A percentile compares a stretch with the other conserved stretches of the same genome.
These are phyloP conservation scores for Neoascia interrupta DNA, from an alignment of 2,888 invertebrate species.

Conservation along the genomic window DNA sequence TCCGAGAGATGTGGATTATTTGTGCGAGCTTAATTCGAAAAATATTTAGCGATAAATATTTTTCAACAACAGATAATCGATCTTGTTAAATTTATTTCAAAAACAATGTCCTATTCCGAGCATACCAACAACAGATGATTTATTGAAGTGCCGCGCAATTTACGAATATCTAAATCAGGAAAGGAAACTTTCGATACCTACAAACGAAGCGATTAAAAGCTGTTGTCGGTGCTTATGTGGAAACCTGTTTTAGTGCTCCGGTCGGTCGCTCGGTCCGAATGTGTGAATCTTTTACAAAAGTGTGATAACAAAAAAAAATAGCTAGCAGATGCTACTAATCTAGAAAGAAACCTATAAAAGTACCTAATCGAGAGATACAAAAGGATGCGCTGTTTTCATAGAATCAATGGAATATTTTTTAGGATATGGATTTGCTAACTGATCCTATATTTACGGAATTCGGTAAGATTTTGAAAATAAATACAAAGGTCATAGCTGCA, in stretches of 20 bases:
- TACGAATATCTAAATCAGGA: neutral
- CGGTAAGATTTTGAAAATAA: conserved; percentile 73
- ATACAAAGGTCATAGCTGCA: neutral
- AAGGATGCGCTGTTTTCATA: conserved; percentile 51
- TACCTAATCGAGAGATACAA: neutral
- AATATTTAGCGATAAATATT: too few relatives aligned
- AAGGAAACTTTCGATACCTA: neutral
- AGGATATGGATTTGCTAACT: conserved; percentile 78
- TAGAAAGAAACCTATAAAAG: conserved; percentile 4
- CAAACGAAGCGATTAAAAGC: neutral
- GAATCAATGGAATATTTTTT: conserved; percentile 67
- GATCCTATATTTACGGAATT: conserved; percentile 78
- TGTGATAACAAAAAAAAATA: too few relatives aligned
- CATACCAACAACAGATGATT: neutral
- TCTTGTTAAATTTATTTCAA: too few relatives aligned
- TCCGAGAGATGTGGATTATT: conserved; percentile 13
- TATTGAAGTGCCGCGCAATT: conserved; percentile 21
- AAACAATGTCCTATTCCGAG: too few relatives aligned
- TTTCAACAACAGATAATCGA: too few relatives aligned
- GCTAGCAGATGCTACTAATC: neutral
- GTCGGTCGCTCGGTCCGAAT: neutral
- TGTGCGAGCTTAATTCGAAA: too few relatives aligned
- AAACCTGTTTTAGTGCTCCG: conserved; percentile 1
- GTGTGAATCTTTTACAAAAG: neutral
- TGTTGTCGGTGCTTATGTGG: neutral